These are phyloP conservation scores for Brienomyrus brachyistius DNA, from an alignment of 2,113 vertebrate genomes.

Conservation along the genomic window DNA sequence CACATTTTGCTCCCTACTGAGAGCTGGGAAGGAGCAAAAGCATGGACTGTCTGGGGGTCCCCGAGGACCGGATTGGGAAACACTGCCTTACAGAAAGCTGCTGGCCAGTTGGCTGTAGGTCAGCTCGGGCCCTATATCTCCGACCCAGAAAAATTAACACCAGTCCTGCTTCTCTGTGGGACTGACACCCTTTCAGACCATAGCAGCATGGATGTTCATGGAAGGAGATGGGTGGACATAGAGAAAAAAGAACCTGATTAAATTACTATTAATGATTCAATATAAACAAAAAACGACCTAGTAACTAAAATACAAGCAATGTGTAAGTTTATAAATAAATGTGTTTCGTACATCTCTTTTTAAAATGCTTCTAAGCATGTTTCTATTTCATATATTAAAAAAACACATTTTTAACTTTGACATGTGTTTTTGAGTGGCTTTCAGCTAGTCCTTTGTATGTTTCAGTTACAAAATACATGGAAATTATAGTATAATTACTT, in stretches of 20 bases:
- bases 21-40: neutral
- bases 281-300: neutral
- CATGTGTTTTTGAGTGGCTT: neutral
- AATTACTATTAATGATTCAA: neutral
- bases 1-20: neutral
- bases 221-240: conserved; percentile 3
- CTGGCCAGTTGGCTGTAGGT: neutral
- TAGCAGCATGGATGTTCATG: neutral
- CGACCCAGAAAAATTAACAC: neutral
- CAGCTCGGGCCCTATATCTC: neutral
- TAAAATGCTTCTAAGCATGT: conserved; percentile 6
- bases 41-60: neutral
- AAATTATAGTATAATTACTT: neutral
- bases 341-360: neutral
- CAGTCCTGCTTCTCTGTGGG: neutral
- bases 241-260: neutral
- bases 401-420: neutral
- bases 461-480: neutral
- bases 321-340: neutral
- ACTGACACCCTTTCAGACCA: neutral
- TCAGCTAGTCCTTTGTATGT: neutral
- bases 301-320: neutral
- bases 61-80: neutral
- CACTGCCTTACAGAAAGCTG: neutral
- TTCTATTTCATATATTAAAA: conserved; percentile 12